phyloP scores from a whole-genome alignment of 2,888 invertebrate species.

The Drosophila ezoana region DNA sequence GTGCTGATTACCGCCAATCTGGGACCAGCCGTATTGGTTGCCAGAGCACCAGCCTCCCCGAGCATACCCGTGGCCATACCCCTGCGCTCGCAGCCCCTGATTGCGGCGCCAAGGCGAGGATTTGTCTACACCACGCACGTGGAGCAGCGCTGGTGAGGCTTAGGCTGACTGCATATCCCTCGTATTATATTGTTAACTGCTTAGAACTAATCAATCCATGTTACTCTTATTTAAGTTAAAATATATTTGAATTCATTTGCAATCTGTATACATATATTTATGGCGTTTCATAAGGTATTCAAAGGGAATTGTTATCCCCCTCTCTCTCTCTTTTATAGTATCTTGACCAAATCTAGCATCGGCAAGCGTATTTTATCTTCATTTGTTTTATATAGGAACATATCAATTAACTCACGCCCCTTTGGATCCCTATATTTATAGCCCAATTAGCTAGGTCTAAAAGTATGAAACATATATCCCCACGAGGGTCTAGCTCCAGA shows the following conservation, averaged over 20 bases:
- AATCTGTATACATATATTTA: constrained; percentile 13
- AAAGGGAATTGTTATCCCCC: no score
- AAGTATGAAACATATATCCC: no score
- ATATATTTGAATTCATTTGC: constrained; percentile 15
- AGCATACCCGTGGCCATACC: constrained; percentile 71
- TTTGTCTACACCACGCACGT: constrained; percentile 64
- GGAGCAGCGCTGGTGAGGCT: constrained; percentile 68
- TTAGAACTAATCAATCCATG: constrained; percentile 26
- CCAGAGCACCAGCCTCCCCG: constrained; percentile 44
- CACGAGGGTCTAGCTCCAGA: no score
- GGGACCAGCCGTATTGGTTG: constrained; percentile 54
- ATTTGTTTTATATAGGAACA: no score
- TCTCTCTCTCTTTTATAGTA: no score
- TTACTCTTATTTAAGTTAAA: constrained; percentile 8
- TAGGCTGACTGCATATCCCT: background rate
- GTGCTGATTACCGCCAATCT: constrained; percentile 66
- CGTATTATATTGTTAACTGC: constrained; percentile 38
- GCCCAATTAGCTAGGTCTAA: no score
- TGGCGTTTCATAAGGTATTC: background rate
- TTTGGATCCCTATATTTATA: no score
- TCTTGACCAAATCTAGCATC: no score
- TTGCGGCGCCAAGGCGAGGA: constrained; percentile 53
- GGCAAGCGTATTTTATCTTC: no score
- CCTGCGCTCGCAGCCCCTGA: constrained; percentile 61
- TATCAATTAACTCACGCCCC: no score